phyloP scores from a whole-genome alignment of 2,113 vertebrate species.

The Tychaedon coryphoeus region DNA sequence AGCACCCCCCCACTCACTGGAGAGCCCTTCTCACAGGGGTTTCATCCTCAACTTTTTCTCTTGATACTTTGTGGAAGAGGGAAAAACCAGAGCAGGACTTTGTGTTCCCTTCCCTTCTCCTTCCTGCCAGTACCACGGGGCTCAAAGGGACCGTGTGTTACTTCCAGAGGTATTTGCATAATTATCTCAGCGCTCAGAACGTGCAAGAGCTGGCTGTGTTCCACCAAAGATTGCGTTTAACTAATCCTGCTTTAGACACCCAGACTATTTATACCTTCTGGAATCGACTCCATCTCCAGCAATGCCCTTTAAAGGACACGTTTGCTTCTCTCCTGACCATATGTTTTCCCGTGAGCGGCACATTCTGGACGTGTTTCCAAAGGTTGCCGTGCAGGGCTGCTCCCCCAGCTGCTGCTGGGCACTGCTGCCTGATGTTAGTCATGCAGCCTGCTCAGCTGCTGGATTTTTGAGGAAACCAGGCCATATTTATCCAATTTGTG shows the following conservation, averaged over 20 bases:
- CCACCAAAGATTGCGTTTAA: background rate
- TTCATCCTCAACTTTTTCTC: background rate
- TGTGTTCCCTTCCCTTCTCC: background rate
- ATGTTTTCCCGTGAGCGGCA: background rate
- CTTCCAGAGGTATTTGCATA: background rate
- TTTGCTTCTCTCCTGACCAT: background rate
- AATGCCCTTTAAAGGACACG: conserved; percentile 36
- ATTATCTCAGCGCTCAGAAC: background rate
- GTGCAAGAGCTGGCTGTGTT: background rate
- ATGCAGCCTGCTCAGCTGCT: background rate
- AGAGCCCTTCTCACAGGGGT: background rate
- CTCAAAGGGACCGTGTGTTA: background rate
- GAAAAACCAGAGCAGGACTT: background rate
- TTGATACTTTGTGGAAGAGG: background rate
- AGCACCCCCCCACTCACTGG: background rate
- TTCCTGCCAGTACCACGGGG: background rate
- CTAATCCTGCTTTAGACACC: conserved; percentile 6
- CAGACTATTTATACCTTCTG: background rate
- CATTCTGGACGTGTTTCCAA: background rate
- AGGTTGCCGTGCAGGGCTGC: background rate
- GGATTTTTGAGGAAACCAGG: background rate
- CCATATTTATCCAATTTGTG: background rate
- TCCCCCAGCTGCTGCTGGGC: background rate
- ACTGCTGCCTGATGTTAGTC: background rate
- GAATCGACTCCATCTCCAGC: conserved; percentile 16